Evolutionary conservation across 92 coral and sea anemone genomes (phyloP).

Genomic region (Porites rus): DNA sequence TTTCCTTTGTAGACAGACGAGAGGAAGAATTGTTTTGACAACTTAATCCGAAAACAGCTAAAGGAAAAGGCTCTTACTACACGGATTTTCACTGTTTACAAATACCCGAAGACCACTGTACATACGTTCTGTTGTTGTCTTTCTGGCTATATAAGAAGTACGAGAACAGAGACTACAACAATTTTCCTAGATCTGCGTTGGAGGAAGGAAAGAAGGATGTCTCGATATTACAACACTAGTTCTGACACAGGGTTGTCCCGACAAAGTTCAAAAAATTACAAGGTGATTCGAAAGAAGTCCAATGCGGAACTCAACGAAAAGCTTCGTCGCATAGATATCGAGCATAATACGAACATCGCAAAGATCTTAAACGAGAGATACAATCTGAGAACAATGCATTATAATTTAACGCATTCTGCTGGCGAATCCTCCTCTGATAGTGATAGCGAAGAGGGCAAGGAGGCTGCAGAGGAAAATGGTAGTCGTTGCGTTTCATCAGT

Average conservation of each 20-base stretch:
- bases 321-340: constrained; percentile 68
- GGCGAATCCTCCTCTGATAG: constrained; percentile 30
- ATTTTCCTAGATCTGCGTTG: not conserved
- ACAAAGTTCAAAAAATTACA: constrained; percentile 68
- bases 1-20: not conserved
- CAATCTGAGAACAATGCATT: constrained; percentile 56
- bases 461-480: not conserved
- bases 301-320: constrained; percentile 78
- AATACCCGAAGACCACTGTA: not conserved
- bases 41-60: not conserved
- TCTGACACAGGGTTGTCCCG: constrained; percentile 66
- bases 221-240: constrained; percentile 36
- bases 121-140: not conserved
- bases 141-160: not conserved
- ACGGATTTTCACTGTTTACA: not conserved
- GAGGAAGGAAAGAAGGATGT: constrained; percentile 6
- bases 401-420: constrained; percentile 38
- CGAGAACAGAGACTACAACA: not conserved
- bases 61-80: not conserved
- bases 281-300: constrained; percentile 63
- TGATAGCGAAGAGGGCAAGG: constrained; percentile 4
- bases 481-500: not conserved
- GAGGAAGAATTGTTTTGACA: not conserved
- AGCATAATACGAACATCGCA: constrained; percentile 73
- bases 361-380: constrained; percentile 76